Conservation (phyloP, 1,140 invertebrate species). For the Pachypeltis micranthus region DNA sequence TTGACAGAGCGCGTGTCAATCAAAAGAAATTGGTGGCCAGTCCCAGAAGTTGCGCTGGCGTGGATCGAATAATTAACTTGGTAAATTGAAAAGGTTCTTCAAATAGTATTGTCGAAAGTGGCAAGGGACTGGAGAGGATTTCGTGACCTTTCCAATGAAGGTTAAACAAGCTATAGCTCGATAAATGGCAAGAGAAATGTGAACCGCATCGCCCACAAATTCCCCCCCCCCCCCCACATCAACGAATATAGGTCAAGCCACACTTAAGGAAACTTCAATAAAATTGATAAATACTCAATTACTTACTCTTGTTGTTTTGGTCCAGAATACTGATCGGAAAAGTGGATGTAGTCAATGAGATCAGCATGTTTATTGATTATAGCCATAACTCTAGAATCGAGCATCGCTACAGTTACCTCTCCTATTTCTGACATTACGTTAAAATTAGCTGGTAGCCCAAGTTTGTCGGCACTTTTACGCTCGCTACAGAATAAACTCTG, state of each 20-base stretch:
- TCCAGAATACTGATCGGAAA: constrained; percentile 91
- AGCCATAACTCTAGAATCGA: constrained; percentile 71
- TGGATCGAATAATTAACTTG: no score
- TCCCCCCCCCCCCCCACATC: no score
- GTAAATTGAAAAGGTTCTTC: no score
- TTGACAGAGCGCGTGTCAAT: no score
- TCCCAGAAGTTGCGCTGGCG: no score
- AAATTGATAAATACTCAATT: constrained; percentile 3
- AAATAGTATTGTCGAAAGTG: no score
- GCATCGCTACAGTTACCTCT: constrained; percentile 67
- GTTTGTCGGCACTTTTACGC: constrained; percentile 76
- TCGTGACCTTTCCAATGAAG: no score
- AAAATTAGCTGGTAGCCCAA: constrained; percentile 67
- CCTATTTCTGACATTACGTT: constrained; percentile 79
- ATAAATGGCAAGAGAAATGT: no score
- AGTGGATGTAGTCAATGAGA: constrained; percentile 89
- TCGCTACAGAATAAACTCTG: constrained; percentile 86
- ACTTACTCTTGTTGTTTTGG: constrained; percentile 78
- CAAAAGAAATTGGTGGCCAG: no score
- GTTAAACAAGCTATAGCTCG: no score
- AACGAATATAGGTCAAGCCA: no score
- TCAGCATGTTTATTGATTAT: constrained; percentile 76
- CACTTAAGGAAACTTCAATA: not conserved
- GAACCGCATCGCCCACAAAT: not conserved
- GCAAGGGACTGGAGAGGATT: no score